phyloP scores from a whole-genome alignment of 2,797 vertebrate species.

The Euphonia xanthogaster region DNA sequence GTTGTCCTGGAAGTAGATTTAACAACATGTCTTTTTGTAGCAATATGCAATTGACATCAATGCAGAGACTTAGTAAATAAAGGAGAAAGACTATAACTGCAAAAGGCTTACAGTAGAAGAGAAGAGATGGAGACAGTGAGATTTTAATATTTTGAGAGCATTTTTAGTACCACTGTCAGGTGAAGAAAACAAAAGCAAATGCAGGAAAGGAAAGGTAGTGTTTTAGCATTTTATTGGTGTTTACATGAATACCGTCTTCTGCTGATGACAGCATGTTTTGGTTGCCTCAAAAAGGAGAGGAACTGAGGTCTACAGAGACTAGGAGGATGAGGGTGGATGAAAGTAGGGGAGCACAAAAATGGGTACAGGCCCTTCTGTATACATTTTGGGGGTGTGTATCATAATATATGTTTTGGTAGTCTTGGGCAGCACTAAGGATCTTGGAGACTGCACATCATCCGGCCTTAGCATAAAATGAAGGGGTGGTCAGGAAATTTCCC shows the following conservation, averaged over 20 bases:
- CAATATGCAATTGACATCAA: neutral
- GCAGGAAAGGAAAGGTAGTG: neutral
- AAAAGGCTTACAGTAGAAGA: neutral
- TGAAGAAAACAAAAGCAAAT: neutral
- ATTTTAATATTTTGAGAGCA: neutral
- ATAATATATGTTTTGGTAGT: neutral
- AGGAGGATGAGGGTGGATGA: neutral
- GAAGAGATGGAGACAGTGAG: neutral
- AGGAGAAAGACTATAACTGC: neutral
- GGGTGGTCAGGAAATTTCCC: neutral
- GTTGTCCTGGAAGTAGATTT: neutral
- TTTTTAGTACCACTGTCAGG: neutral
- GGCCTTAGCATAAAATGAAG: neutral
- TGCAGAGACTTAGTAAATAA: neutral
- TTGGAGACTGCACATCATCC: neutral
- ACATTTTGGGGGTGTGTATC: neutral
- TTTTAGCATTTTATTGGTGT: neutral
- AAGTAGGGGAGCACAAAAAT: neutral
- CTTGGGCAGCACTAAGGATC: fast-evolving
- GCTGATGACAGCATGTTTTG: neutral
- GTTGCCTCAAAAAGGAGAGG: neutral
- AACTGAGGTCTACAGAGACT: neutral
- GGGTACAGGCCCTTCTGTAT: neutral
- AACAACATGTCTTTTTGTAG: neutral
- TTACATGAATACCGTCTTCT: neutral